Evolutionary conservation across 2,113 vertebrate species (phyloP).

Genomic region (Suncus etruscus): DNA sequence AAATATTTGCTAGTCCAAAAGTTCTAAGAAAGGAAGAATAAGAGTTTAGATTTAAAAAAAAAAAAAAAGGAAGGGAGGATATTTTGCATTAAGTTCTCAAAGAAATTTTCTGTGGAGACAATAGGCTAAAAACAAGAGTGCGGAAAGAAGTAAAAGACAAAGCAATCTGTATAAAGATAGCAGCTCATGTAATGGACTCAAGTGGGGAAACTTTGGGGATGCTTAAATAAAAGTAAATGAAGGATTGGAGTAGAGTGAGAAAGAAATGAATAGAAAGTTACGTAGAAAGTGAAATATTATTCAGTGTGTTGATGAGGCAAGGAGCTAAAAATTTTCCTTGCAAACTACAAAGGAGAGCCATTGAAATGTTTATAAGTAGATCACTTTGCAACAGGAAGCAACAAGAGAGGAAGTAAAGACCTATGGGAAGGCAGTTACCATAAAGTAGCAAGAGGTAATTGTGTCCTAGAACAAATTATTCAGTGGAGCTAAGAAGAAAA

Average conservation of each 20-base stretch:
- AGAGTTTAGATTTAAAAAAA: not conserved
- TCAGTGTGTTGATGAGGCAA: not conserved
- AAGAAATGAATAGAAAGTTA: not conserved
- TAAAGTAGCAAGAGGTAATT: not conserved
- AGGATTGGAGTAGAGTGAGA: not conserved
- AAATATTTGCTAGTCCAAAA: slow-evolving; percentile 20
- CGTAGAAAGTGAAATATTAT: not conserved
- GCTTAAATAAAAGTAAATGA: not conserved
- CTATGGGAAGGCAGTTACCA: not conserved
- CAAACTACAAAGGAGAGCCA: not conserved
- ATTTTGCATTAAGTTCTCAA: not conserved
- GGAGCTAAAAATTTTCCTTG: not conserved
- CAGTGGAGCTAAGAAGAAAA: not conserved
- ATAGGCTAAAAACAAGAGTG: not conserved
- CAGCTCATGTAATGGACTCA: not conserved
- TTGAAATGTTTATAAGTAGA: not conserved
- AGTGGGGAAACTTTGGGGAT: not conserved
- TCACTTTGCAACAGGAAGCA: not conserved
- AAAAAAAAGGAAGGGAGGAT: not conserved
- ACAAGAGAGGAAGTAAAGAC: not conserved
- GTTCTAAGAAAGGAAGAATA: not conserved
- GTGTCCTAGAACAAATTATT: not conserved
- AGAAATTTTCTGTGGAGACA: not conserved
- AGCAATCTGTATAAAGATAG: not conserved
- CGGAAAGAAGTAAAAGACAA: not conserved